Conservation (phyloP, 2,888 invertebrate species). For the Yponomeuta sedellus region DNA sequence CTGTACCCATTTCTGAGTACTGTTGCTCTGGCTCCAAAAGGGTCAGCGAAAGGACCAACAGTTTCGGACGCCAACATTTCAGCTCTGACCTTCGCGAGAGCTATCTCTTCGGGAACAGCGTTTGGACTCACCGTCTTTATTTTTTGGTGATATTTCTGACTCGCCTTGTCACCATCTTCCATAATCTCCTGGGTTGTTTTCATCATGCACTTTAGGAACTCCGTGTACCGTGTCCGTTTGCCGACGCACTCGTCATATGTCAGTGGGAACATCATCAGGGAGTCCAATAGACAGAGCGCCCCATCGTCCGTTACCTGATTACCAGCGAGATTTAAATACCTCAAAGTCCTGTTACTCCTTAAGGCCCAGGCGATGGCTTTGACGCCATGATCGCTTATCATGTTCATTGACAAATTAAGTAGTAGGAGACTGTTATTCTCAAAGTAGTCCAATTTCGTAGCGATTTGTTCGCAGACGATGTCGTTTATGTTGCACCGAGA, state of each 20-base stretch:
- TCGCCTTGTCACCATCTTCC: constrained; percentile 14
- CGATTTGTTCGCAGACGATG: constrained; percentile 34
- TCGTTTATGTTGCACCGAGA: constrained; percentile 44
- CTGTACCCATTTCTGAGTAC: constrained; percentile 26
- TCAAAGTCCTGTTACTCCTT: constrained; percentile 48
- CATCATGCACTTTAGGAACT: constrained; percentile 25
- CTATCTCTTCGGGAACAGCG: constrained; percentile 17
- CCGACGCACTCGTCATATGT: constrained; percentile 34
- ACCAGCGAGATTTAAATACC: constrained; percentile 50
- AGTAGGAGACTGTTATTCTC: constrained; percentile 31
- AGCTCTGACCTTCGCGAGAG: constrained; percentile 33
- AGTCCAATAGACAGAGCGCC: constrained; percentile 35
- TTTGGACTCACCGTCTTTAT: constrained; percentile 26
- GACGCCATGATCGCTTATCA: constrained; percentile 49
- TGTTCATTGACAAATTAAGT: constrained; percentile 51
- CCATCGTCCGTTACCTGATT: constrained; percentile 47
- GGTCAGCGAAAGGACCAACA: constrained; percentile 36
- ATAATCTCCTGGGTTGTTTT: constrained; percentile 17
- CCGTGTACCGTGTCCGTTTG: constrained; percentile 28
- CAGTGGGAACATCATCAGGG: constrained; percentile 40
- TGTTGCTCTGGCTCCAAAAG: constrained; percentile 28
- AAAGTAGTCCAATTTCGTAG: constrained; percentile 29
- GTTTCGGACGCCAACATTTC: constrained; percentile 31
- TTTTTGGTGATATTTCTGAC: background rate
- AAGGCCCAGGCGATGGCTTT: constrained; percentile 39